These are phyloP conservation scores for Tonatia bakeri DNA, from an alignment of 2,113 vertebrate genomes.

Conservation along the genomic window DNA sequence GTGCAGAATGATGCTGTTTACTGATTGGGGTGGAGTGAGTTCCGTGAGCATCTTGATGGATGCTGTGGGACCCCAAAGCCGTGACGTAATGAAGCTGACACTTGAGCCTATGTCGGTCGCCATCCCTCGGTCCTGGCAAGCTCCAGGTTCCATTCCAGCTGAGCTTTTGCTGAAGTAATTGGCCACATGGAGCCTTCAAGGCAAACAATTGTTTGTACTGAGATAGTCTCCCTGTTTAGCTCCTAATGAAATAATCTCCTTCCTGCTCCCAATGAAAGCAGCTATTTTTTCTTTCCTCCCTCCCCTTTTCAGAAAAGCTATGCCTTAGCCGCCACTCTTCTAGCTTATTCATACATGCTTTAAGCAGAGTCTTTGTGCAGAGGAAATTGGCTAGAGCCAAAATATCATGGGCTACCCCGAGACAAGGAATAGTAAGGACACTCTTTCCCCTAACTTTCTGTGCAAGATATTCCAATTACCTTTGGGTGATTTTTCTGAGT, in stretches of 20 bases:
- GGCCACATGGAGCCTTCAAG: conserved; percentile 50
- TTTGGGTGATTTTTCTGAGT: conserved; percentile 24
- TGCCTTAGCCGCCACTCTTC: conserved; percentile 57
- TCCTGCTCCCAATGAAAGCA: conserved; percentile 73
- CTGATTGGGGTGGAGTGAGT: neutral
- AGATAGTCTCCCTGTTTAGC: conserved; percentile 58
- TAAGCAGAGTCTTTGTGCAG: conserved; percentile 58
- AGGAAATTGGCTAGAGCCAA: conserved; percentile 43
- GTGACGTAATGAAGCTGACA: neutral
- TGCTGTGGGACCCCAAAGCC: neutral
- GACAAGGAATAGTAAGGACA: conserved; percentile 22
- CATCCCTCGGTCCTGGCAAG: conserved; percentile 13
- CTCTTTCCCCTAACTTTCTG: conserved; percentile 39
- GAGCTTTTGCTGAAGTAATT: conserved; percentile 55
- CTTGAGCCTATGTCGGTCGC: neutral
- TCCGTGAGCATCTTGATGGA: neutral
- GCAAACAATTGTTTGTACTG: conserved; percentile 54
- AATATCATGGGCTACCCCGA: conserved; percentile 18
- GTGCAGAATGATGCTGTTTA: neutral
- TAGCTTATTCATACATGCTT: conserved; percentile 73
- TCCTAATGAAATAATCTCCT: conserved; percentile 50
- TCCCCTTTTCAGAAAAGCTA: conserved; percentile 40
- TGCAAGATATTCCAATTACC: conserved; percentile 1
- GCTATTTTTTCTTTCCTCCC: conserved; percentile 52
- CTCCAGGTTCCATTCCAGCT: conserved; percentile 43